Base-by-base conservation (phyloP, 2,888 invertebrate genomes). In the Phyllotreta striolata region DNA sequence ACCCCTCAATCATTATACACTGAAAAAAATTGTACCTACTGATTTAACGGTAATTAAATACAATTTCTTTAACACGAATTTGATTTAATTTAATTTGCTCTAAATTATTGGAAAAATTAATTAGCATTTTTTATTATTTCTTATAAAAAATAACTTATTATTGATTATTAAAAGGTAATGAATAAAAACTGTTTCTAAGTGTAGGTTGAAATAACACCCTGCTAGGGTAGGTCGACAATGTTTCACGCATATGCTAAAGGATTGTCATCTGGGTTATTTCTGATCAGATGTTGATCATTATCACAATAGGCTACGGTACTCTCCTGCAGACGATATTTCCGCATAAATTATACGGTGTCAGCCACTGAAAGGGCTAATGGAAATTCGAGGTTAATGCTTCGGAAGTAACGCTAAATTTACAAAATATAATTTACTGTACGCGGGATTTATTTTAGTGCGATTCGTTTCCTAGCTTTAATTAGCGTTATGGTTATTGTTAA, bases 141-240 rank as follows among this genome's bases (percentile, higher is more conserved):
- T 24, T 24, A 4, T 24, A 24, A 3, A 24, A 24, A 24, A 3
- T 24, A 24, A 24, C 4, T 24, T 3, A 3, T 4, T 24, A 24
- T 24, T 24, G 4, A 24, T 24, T 24, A 24, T 24, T 24, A 4
- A 24, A 24, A 4, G 2, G 4, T 24, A 24, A 24, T 24, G 24
- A 24, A 24, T 24, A 24, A 24, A 24, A 4, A 24, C 2, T 24
- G 24, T 24, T 24, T 24, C 24, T 24, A 24, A 24, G 24, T 24
- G 24, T 24, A 24, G 2, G 24, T 24, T 24, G 24, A 24, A 24
- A 24, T 24, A 47, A 24, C 47, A 47, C 47, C 47, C 47, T 47
- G 6, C 75, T 76, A n/a, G 77, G 77, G 76, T 76, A 77, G 77
- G 76, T 77, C 76, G 78, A 78, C 78, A 76, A 78, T 76, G 78